Conservation (phyloP, 1,140 invertebrate genomes). For the Atta colombica region DNA sequence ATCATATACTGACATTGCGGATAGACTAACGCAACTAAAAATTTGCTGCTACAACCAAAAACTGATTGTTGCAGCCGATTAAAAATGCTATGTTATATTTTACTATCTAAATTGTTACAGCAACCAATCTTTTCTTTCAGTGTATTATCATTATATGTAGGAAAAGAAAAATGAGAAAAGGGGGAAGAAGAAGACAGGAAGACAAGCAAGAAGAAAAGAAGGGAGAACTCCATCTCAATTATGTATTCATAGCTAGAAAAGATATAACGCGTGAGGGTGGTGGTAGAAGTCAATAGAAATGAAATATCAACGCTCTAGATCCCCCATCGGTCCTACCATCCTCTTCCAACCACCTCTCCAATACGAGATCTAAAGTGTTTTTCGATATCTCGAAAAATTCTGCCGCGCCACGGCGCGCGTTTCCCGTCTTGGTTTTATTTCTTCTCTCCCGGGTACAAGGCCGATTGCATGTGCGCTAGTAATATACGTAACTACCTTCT, state of each 20-base stretch:
- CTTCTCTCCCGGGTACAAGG: slow-evolving; percentile 31
- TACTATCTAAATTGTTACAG: too few relatives aligned
- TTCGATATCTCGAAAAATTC: slow-evolving; percentile 80
- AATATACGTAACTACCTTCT: slow-evolving; percentile 50
- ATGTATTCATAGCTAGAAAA: slow-evolving; percentile 77
- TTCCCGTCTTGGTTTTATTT: slow-evolving; percentile 73
- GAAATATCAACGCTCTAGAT: slow-evolving; percentile 77
- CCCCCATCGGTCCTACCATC: slow-evolving; percentile 16
- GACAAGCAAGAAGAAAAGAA: too few relatives aligned
- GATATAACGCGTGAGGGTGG: slow-evolving; percentile 51
- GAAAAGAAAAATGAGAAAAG: not conserved
- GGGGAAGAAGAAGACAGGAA: slow-evolving; percentile 27
- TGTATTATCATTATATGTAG: not conserved
- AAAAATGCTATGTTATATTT: too few relatives aligned
- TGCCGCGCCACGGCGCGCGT: slow-evolving; percentile 3
- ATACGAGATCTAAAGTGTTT: slow-evolving; percentile 79
- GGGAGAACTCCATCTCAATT: slow-evolving; percentile 74
- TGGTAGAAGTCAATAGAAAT: slow-evolving; percentile 77
- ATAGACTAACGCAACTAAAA: too few relatives aligned
- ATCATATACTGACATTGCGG: too few relatives aligned
- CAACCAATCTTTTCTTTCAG: too few relatives aligned
- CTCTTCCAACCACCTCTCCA: slow-evolving; percentile 65
- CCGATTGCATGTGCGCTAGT: slow-evolving; percentile 56
- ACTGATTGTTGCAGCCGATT: too few relatives aligned
- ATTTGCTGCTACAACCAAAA: too few relatives aligned